These are phyloP conservation scores for Scaptomyza montana DNA, from an alignment of 1,140 invertebrate species.

Conservation along the genomic window DNA sequence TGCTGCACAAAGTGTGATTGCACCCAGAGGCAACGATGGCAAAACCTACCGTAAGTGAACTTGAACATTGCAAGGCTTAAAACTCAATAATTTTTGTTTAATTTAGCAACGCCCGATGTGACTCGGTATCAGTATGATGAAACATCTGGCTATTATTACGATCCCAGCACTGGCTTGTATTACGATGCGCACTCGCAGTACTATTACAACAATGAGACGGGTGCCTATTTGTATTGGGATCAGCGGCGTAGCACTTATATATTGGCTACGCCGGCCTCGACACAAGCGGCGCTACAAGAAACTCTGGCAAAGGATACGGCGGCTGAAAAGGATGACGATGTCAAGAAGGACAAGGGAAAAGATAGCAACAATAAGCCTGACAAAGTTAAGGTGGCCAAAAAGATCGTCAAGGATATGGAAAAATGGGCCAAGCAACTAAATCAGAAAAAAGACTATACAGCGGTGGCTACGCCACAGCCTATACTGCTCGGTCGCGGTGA, in stretches of 20 bases:
- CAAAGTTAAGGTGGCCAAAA: conserved; percentile 98
- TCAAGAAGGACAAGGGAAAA: conserved; percentile 84
- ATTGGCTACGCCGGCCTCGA: conserved; percentile 87
- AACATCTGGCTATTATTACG: conserved; percentile 98
- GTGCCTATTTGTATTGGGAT: conserved; percentile 98
- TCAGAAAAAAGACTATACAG: conserved; percentile 94
- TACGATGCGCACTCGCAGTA: conserved; percentile 98
- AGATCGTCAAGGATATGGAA: conserved; percentile 98
- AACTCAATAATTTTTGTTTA: neutral
- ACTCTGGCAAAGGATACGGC: conserved; percentile 56
- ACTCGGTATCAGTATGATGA: conserved; percentile 97
- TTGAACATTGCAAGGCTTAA: conserved; percentile 2
- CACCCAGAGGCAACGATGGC: conserved; percentile 86
- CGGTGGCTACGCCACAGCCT: conserved; percentile 70
- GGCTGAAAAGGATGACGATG: conserved; percentile 68
- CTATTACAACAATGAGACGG: conserved; percentile 95
- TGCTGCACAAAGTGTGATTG: conserved; percentile 67
- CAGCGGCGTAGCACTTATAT: conserved; percentile 91
- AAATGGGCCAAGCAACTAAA: conserved; percentile 98
- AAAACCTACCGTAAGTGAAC: conserved; percentile 87
- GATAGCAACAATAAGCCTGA: conserved; percentile 85
- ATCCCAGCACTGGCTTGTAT: conserved; percentile 95
- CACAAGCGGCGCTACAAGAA: conserved; percentile 80
- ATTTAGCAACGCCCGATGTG: conserved; percentile 92
- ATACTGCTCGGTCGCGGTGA: conserved; percentile 47